A percentile compares a stretch with the other conserved stretches of the same genome.
phyloP scores from a whole-genome alignment of 2,113 vertebrate genomes.

The Urocolius indicus region DNA sequence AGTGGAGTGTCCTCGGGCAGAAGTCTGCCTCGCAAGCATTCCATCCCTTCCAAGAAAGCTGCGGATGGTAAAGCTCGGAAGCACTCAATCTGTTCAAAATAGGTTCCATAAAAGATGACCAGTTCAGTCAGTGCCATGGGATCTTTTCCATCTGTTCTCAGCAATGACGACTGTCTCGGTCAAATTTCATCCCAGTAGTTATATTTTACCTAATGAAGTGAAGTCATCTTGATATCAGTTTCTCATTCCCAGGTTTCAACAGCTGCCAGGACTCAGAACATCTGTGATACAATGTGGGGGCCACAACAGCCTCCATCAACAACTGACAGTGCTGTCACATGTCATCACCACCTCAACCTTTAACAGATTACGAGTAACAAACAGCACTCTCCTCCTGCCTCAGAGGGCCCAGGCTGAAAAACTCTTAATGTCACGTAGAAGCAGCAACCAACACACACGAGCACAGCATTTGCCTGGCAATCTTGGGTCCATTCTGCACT shows the following conservation, averaged over 20 bases:
- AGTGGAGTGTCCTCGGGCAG: rapidly evolving
- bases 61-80: neutral
- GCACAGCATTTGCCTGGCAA: neutral
- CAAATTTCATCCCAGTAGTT: neutral
- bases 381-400: rapidly evolving
- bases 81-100: neutral
- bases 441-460: neutral
- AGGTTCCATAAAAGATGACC: neutral
- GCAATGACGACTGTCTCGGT: neutral
- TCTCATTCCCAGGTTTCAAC: neutral
- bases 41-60: neutral
- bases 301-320: neutral
- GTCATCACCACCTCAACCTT: rapidly evolving
- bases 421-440: rapidly evolving
- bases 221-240: neutral
- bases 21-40: neutral
- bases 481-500: neutral
- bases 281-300: rapidly evolving
- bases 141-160: conserved; percentile 28
- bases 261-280: neutral
- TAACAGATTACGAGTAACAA: neutral
- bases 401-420: rapidly evolving
- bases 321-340: rapidly evolving
- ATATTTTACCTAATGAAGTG: neutral
- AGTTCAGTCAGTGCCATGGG: neutral